Evolutionary conservation across 1,140 invertebrate genomes (phyloP), one percentile per base, ranked within the genome.

Genomic region (Harpegnathos saltator): DNA sequence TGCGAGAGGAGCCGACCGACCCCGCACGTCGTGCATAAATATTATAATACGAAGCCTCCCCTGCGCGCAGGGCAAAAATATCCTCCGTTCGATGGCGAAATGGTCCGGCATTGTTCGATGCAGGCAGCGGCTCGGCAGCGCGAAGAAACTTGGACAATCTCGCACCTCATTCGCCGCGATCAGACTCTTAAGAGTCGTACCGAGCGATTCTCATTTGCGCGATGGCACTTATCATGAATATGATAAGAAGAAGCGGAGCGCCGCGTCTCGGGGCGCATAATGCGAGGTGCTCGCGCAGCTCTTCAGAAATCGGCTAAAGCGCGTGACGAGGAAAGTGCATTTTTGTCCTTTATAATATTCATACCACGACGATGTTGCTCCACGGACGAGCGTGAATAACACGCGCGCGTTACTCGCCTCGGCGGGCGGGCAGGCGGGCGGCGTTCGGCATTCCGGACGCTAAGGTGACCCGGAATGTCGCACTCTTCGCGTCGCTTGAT

Each of bases 291-390:
- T 80, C 38, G 75, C 54, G 33, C n/a, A 58, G 65, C 65, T 69
- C 75, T 80, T 80, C 71, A 69, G 75, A 71, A 71, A 71, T 71
- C 75, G 65, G 52, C 52, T 71, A 80, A 80, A 71, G 58, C 65
- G 58, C 50, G 65, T 54, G 75, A 80, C 75, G 75, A 69, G 75
- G 65, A 71, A 80, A 80, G 65, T 71, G 75, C 75, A 80, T 71
- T 69, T 71, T 80, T 80, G 75, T 24, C 63, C 63, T 29, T 24
- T 44, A 71, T 80, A 80, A 80, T 80, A 80, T 80, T 80, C 75
- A 80, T 80, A 80, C 52, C 71, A 71, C 33, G 38, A 17, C 14
- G 29, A 33, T 38, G 44, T 74, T 74, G 69, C 54, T 73, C n/a
- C 11, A 44, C 52, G 22, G 56, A 38, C 26, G 59, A 54, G 26